A percentile compares a stretch with the other conserved stretches of the same genome.
These are phyloP conservation scores for Acrocephalus scirpaceus DNA, from an alignment of 2,797 vertebrate species.

Conservation along the genomic window DNA sequence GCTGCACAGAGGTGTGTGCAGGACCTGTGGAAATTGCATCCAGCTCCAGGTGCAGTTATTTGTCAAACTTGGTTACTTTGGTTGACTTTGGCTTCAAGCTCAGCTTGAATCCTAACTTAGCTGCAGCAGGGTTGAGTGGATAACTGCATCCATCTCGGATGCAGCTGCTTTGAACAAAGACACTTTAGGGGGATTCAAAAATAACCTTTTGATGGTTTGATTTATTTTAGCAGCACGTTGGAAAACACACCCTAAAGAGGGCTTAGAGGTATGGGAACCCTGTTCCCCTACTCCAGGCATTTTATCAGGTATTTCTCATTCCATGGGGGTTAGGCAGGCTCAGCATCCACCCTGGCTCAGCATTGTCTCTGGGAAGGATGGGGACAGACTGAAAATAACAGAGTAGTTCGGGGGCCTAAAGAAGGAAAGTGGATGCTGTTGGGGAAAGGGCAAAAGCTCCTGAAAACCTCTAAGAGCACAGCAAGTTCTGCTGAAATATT, in stretches of 20 bases:
- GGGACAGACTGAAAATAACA: background rate
- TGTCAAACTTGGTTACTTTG: slow-evolving; percentile 1
- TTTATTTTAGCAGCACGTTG: background rate
- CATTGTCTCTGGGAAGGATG: background rate
- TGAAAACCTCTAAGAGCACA: background rate
- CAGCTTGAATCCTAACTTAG: background rate
- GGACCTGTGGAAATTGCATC: background rate
- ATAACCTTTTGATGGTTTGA: background rate
- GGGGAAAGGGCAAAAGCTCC: background rate
- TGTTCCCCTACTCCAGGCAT: fast-evolving
- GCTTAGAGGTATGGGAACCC: background rate
- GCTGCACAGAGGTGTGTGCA: background rate
- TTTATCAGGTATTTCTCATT: background rate
- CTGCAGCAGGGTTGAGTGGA: background rate
- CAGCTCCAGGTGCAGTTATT: background rate
- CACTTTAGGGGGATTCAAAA: too few relatives aligned
- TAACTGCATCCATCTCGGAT: background rate
- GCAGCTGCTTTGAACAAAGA: background rate
- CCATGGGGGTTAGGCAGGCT: background rate
- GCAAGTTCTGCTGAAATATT: background rate
- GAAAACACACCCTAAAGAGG: background rate
- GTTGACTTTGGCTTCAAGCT: background rate
- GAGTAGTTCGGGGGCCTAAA: fast-evolving
- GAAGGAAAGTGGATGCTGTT: background rate
- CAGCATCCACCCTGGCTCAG: background rate